Base-by-base conservation (phyloP, 2,888 invertebrate species). In the Troilus luridus region DNA sequence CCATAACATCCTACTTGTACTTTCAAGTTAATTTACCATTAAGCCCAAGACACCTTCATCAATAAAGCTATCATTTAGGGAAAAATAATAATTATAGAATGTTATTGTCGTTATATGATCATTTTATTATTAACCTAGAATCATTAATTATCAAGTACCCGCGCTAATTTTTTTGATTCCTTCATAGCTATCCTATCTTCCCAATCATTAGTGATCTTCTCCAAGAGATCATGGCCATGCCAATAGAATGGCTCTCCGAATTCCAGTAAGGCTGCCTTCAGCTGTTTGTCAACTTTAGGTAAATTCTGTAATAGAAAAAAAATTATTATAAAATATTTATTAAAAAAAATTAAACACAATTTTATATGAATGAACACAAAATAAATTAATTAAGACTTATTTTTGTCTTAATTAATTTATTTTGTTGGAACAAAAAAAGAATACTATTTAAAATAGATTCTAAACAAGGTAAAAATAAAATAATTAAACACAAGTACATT, bases 271-370 rank as follows among this genome's bases (percentile, higher is more conserved):
- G 93, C 88, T 17, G 91, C 90, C 27, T 91, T 92, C 10, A 94
- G 88, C 89, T 93, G 93, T n/a, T 92, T 92, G 81, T 94, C 93
- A 10, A 93, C 91, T 92, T 93, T 93, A 0, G 94, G 94, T 41
- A 94, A 92, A 72, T 93, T 93, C 93, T 93, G 72, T 24, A 91
- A 91, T 56, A n/a, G 62, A 21, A 59, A 67, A 77, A 17, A 41
- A 9, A 27, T 27, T 72, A n/a, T n/a, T n/a, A 27, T 2, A 24
- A 5, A 24, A 14, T n/a, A 24, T 67, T 3, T 21, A n/a, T n/a
- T n/a, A n/a, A n/a, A 62, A 62, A 62, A 2, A 62, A 21, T 21
- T 21, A 21, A 62, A 10, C 11, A n/a, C n/a, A 21, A 62, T 21
- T 11, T 10, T 3, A 9, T 5, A 64, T 11, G 24, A 10, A 64